These are phyloP conservation scores for pig (Sus scrofa) DNA, from an alignment of 2,113 vertebrate species.

Conservation along the genomic window T2T-Sscrofa CM000830.6:21122501-21123000, in stretches of 20 bases:
- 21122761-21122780: too few species aligned
- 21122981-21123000: neutral
- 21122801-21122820: neutral
- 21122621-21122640: too few species aligned
- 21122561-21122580: neutral
- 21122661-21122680: too few species aligned
- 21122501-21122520: conserved; percentile 45
- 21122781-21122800: neutral
- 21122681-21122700: too few species aligned
- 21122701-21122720: too few species aligned
- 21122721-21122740: too few species aligned
- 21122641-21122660: too few species aligned
- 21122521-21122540: conserved; percentile 7
- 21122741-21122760: too few species aligned
- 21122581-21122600: neutral
- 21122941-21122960: neutral
- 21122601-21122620: neutral
- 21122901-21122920: conserved; percentile 38
- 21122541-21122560: neutral
- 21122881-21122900: conserved; percentile 32
- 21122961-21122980: neutral
- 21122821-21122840: conserved; percentile 3
- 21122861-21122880: conserved; percentile 36
- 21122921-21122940: neutral
- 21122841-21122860: neutral